Evolutionary conservation across 2,888 invertebrate species (phyloP), one percentile per base, ranked within the genome.

Genomic region (Thalpophila matura): DNA sequence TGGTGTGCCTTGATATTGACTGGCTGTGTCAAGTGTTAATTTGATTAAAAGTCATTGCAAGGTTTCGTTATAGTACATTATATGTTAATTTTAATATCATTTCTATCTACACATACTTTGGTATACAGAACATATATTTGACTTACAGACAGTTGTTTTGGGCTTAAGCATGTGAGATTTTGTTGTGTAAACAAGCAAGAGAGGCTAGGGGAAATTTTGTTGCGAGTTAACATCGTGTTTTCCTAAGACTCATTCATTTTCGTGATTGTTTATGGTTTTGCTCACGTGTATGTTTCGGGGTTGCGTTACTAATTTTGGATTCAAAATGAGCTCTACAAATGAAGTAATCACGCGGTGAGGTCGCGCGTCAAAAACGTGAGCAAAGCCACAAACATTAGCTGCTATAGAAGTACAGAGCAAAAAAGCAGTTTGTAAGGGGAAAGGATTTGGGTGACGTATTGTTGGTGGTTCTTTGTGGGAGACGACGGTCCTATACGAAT

Each of bases 221-320:
- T 24, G 7, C 6, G 42, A 35, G 9, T 33, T 26, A 20, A 7
- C 1, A 20, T 3, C 7, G 40, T 56, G 10, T 42, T 61, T 40
- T 22, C 33, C n/a, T 18, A 18, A 29, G 20, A 38, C 20, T 27
- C 4, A 10, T 37, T 58, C 3, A 29, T 22, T 12, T 27, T 31
- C 18, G 43, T 22, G 69, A 29, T 38, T 22, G 14, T 27, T 31
- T 22, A 59, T 22, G 69, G 31, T 38, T 69, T 56, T 9, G 10
- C 18, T 55, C 14, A 27, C 26, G 18, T 29, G 27, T 31, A 14
- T 60, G 26, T 40, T 61, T 60, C 3, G 3, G n/a, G 26, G 26
- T 61, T 2, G 18, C 14, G 9, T 0, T 2, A 26, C 27, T 33
- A 33, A n/a, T 40, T 40, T 6, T 20, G 4, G 3, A 16, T 26